Evolutionary conservation across 1,140 invertebrate species (phyloP), one percentile per base, ranked within the genome.

Genomic region (Drosophila sp.): DNA sequence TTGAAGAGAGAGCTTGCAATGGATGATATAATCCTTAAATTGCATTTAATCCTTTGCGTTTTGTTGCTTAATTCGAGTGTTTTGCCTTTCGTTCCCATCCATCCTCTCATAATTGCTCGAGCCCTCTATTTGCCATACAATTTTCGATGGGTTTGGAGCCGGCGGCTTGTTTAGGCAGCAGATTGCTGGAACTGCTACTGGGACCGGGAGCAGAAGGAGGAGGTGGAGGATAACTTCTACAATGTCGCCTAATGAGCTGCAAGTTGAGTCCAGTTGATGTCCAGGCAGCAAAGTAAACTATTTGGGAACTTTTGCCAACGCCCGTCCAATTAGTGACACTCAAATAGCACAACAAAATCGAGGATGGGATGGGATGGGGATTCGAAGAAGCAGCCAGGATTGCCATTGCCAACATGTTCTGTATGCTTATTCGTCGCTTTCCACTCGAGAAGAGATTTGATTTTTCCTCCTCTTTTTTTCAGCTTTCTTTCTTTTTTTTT

Each of bases 311-410:
- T 76, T 77, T 69, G 83, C 64, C 76, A 69, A 70, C 70, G 76
- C 61, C 83, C 70, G 76, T 58, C 83, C 83, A 86, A 86, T 86
- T 86, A 86, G 83, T 87, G 84, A 73, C 76, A 74, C 83, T 86
- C 84, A 87, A 87, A 87, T 79, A 79, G 75, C 81, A 87, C 64
- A 72, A 72, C 61, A 69, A 50, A 57, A 62, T 27, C 23, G 10
- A 38, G 35, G 35, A 35, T 35, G 33, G 35, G 8, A 11, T 38
- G 8, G 5, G 8, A 6, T 8, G 10, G 27, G 23, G 23, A n/a
- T n/a, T 1, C 47, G n/a, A 33, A 50, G 35, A 23, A 30, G 41
- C 32, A 50, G 8, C 23, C 32, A 50, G 8, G 11, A 38, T 71
- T 57, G 35, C 33, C 33, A 30, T 38, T 8, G 56, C 54, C 61